phyloP scores from a whole-genome alignment of 2,888 invertebrate species.

The Papilio elwesi region DNA sequence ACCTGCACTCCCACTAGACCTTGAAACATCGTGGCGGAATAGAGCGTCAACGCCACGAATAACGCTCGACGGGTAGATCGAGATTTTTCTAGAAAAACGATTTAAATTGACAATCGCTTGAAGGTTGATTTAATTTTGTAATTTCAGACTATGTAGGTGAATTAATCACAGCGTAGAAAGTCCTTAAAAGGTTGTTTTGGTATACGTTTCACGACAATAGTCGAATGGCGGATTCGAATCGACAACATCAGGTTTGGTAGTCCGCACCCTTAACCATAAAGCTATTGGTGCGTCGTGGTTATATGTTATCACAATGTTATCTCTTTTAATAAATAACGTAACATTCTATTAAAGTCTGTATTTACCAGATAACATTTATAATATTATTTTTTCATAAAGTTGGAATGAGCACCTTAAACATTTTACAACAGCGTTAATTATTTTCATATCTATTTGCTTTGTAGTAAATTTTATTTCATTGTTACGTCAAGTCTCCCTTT shows the following conservation, averaged over 20 bases:
- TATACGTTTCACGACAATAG: too few species aligned
- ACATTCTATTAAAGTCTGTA: not conserved
- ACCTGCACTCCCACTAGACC: constrained; percentile 65
- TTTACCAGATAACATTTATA: not conserved
- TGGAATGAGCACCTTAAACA: not conserved
- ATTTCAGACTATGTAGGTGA: too few species aligned
- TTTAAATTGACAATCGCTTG: too few species aligned
- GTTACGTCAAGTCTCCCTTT: too few species aligned
- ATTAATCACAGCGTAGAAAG: too few species aligned
- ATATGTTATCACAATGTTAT: too few species aligned
- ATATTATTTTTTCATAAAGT: not conserved
- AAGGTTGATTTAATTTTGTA: too few species aligned
- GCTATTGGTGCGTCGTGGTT: too few species aligned
- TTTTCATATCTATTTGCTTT: constrained; percentile 3
- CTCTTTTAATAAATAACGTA: not conserved
- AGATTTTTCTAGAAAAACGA: constrained; percentile 57
- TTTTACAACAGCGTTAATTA: not conserved
- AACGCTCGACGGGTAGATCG: constrained; percentile 59
- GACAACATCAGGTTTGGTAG: too few species aligned
- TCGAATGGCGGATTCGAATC: too few species aligned
- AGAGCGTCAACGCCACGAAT: constrained; percentile 50
- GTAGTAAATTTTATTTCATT: not conserved
- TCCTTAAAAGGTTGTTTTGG: too few species aligned
- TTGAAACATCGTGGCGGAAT: constrained; percentile 63
- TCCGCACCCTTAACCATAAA: too few species aligned